A percentile compares a stretch with the other conserved stretches of the same genome.
phyloP scores from a whole-genome alignment of 2,888 invertebrate genomes.

The Erpobdella octoculata region DNA sequence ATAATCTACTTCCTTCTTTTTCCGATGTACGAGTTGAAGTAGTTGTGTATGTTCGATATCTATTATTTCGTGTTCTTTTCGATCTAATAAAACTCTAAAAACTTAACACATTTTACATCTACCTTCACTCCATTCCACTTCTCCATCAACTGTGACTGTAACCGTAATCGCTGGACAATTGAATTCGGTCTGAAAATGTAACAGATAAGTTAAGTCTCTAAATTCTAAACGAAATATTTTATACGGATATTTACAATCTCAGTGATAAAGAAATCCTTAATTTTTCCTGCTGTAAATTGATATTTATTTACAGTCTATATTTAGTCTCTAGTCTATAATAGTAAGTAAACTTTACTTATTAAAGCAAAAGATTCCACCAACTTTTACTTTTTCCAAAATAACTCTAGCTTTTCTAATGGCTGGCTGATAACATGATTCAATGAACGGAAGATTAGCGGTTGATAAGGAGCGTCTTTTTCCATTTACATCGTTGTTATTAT shows the following conservation, averaged over 20 bases:
- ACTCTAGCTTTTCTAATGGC: conserved; percentile 3
- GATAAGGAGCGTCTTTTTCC: background rate
- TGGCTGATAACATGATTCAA: background rate
- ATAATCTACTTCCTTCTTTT: too few relatives aligned
- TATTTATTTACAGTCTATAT: too few relatives aligned
- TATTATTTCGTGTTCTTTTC: too few relatives aligned
- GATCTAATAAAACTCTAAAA: background rate
- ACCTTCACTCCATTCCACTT: conserved; percentile 54
- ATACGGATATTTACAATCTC: too few relatives aligned
- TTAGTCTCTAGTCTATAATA: background rate
- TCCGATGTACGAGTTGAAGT: too few relatives aligned
- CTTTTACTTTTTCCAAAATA: background rate
- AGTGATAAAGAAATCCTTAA: too few relatives aligned
- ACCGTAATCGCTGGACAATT: conserved; percentile 54
- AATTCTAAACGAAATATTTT: too few relatives aligned
- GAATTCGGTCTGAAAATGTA: conserved; percentile 44
- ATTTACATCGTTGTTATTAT: background rate
- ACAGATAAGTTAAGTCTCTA: background rate
- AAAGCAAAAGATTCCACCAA: background rate
- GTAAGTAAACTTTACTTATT: background rate
- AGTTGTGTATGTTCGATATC: too few relatives aligned
- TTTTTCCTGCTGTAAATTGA: too few relatives aligned
- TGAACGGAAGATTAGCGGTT: background rate
- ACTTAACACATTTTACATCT: background rate
- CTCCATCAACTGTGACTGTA: conserved; percentile 54